Percentiles rank a stretch among this genome's conserved stretches.
Conservation (phyloP, 2,888 invertebrate genomes). For the Cryptocephalus primarius region DNA sequence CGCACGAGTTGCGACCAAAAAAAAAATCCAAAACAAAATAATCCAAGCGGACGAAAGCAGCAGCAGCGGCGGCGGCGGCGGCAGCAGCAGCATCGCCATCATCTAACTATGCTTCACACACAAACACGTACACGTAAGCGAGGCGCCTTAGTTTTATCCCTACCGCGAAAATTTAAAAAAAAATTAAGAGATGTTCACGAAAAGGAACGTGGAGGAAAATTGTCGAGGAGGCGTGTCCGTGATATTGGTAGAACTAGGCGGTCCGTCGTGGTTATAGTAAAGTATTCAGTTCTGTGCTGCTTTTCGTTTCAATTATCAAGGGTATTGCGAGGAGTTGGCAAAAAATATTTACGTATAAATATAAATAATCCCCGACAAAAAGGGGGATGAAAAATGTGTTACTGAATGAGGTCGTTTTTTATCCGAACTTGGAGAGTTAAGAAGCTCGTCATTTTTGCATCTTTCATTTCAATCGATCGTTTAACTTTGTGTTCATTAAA, state of each 20-base stretch:
- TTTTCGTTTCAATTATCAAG: constrained; percentile 25
- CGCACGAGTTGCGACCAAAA: constrained; percentile 19
- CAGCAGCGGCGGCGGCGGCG: constrained; percentile 23
- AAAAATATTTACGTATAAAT: constrained; percentile 8
- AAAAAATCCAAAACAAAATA: constrained; percentile 2
- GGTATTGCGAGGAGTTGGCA: constrained; percentile 17
- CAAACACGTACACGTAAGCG: background rate
- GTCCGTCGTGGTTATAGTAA: constrained; percentile 20
- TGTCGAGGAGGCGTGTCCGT: constrained; percentile 17
- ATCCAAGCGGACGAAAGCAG: constrained; percentile 3
- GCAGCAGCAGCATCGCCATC: constrained; percentile 23
- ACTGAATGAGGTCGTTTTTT: too few species aligned
- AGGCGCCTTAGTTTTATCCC: constrained; percentile 11
- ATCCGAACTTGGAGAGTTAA: too few species aligned
- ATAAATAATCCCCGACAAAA: too few species aligned
- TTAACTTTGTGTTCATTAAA: too few species aligned
- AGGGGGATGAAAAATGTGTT: too few species aligned
- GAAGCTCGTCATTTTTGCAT: too few species aligned
- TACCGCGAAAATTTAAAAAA: background rate
- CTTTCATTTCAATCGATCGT: too few species aligned
- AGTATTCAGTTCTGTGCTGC: constrained; percentile 29
- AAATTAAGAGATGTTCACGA: background rate
- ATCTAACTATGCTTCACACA: background rate
- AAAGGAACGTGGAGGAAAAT: background rate
- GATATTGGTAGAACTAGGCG: constrained; percentile 28